phyloP scores from a whole-genome alignment of 1,140 invertebrate genomes.

The Lordiphosa collinella region DNA sequence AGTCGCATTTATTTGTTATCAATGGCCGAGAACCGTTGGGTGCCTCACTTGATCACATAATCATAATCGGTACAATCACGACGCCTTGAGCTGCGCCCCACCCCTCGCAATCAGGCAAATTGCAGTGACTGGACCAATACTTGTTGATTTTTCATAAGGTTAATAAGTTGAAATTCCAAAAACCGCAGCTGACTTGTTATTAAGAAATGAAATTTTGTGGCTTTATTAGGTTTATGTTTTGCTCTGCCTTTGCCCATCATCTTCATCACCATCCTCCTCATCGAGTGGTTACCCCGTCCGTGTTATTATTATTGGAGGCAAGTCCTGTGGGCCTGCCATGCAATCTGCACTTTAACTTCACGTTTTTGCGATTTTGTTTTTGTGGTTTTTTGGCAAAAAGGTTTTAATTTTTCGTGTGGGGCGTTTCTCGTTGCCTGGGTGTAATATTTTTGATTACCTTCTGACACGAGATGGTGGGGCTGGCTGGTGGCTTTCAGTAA shows the following conservation, averaged over 20 bases:
- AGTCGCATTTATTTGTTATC: too few relatives aligned
- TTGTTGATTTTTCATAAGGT: conserved; percentile 64
- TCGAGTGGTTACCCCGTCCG: conserved; percentile 36
- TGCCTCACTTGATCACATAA: too few relatives aligned
- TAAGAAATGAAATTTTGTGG: conserved; percentile 78
- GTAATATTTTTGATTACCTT: conserved; percentile 74
- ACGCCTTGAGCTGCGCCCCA: conserved; percentile 2
- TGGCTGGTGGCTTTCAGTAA: conserved; percentile 37
- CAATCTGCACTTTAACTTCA: conserved; percentile 52
- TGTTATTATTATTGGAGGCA: conserved; percentile 43
- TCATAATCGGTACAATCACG: conserved; percentile 13
- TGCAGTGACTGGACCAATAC: conserved; percentile 17
- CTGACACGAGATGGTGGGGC: conserved; percentile 56
- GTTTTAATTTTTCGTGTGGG: conserved; percentile 13
- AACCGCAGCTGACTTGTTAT: conserved; percentile 39
- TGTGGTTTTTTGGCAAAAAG: background rate
- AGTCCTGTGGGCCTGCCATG: conserved; percentile 43
- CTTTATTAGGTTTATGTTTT: conserved; percentile 64
- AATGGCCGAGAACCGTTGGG: too few relatives aligned
- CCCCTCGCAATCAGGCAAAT: conserved; percentile 26
- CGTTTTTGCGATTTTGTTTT: conserved; percentile 31
- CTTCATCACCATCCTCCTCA: conserved; percentile 28
- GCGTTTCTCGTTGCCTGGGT: conserved; percentile 33
- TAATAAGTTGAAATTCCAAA: conserved; percentile 63
- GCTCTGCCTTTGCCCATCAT: conserved; percentile 4